Conservation (phyloP, 2,797 vertebrate species). For the Lepidocolaptes lacrymiger region DNA sequence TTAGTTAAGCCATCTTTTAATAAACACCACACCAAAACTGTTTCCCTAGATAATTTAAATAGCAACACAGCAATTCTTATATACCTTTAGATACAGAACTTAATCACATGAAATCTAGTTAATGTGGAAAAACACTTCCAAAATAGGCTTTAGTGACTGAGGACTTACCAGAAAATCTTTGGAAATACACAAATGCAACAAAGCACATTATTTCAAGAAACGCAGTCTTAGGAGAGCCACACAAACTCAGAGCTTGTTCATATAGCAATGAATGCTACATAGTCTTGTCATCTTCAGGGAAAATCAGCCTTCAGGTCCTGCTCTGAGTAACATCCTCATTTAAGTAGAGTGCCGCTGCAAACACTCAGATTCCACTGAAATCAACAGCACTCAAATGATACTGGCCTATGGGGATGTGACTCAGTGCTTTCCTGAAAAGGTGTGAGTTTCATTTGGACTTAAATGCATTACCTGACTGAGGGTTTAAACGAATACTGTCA, state of each 20-base stretch:
- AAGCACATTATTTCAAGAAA: not conserved
- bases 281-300: not conserved
- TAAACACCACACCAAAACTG: not conserved
- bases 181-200: not conserved
- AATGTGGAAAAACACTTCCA: not conserved
- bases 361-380: not conserved
- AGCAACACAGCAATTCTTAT: not conserved
- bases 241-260: not conserved
- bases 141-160: not conserved
- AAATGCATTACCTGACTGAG: not conserved
- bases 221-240: not conserved
- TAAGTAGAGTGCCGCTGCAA: not conserved
- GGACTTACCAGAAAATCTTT: not conserved
- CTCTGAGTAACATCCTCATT: not conserved
- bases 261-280: not conserved
- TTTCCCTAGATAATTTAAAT: not conserved
- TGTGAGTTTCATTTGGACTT: not conserved
- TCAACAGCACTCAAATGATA: not conserved
- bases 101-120: not conserved
- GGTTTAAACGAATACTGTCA: not conserved
- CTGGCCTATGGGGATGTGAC: not conserved
- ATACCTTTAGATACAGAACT: slow-evolving; percentile 17
- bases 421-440: not conserved
- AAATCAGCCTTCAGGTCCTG: not conserved
- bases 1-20: slow-evolving; percentile 35